A percentile compares a stretch with the other conserved stretches of the same genome.
Conservation (phyloP, 2,888 invertebrate genomes). For the Eurois occulta region DNA sequence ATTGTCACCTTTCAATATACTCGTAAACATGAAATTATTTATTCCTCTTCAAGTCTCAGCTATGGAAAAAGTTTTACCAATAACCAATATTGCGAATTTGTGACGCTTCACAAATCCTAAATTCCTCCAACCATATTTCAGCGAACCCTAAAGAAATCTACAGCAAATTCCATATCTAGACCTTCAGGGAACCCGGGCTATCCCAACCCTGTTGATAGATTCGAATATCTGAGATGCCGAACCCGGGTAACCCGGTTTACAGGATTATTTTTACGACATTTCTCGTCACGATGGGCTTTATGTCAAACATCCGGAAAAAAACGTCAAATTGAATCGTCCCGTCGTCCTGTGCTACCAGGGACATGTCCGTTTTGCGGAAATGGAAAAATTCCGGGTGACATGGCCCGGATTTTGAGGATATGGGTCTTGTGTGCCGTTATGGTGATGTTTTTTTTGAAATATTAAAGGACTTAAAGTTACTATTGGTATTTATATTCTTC, state of each 20-base stretch:
- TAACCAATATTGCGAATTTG: constrained; percentile 1
- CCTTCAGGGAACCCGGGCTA: constrained; percentile 10
- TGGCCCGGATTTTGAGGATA: constrained; percentile 15
- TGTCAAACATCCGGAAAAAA: constrained; percentile 70
- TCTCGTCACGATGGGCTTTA: constrained; percentile 44
- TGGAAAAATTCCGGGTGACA: constrained; percentile 46
- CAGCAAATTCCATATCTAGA: constrained; percentile 32
- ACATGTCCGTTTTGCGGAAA: constrained; percentile 47
- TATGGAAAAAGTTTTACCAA: not conserved
- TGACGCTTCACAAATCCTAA: not conserved
- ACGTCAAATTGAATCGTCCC: constrained; percentile 72
- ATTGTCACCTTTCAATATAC: not conserved
- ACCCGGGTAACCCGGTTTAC: constrained; percentile 34
- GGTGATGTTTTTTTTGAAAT: not conserved
- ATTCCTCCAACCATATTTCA: not conserved
- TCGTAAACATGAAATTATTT: not conserved
- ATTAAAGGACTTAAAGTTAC: not conserved
- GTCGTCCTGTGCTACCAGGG: constrained; percentile 30
- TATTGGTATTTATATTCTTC: not conserved
- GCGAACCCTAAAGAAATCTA: constrained; percentile 20
- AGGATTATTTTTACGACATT: constrained; percentile 65
- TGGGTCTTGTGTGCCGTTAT: constrained; percentile 1
- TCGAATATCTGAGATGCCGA: constrained; percentile 45
- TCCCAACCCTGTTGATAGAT: constrained; percentile 43
- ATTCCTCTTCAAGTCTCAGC: not conserved